Evolutionary conservation across 2,888 invertebrate genomes (phyloP), one percentile per base, ranked within the genome.

Genomic region (Lathronympha strigana): DNA sequence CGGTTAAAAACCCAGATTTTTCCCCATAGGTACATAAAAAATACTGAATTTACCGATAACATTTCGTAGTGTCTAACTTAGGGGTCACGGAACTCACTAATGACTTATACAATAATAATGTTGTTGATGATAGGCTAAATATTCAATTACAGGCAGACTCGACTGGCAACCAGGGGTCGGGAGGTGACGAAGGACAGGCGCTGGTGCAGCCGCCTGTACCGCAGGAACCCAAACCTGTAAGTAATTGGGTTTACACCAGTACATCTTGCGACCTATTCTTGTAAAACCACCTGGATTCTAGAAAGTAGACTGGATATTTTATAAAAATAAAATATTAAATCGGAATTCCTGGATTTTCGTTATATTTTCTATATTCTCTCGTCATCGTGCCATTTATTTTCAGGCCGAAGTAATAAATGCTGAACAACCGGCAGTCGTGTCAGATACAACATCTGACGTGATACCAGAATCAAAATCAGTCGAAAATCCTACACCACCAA

Each of bases 351-450:
- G 25, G 4, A 25, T 25, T 25, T 25, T 25, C 3, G 3, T 25
- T 25, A 25, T 4, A 25, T 25, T 25, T 8, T 31, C 1, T 31
- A 31, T 31, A 31, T 31, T 31, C 8, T 4, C 31, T 4, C 9
- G 4, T 9, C 9, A 31, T 31, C 9, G 9, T 21, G 13, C 13
- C n/a, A n/a, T 45, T 21, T 47, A 53, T 38, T 75, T 75, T 5
- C 69, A 82, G 81, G 73, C 76, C 53, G 79, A 82, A 47, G 53
- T 70, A 67, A 69, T 67, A 45, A 60, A 67, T 57, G 38, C 25
- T n/a, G 60, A 61, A 38, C 38, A 21, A 23, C 13, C 60, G n/a
- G 61, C 50, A 43, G 33, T 28, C 2, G 21, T 31, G 13, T 36
- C 38, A 23, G 50, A 58, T 17, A 43, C 15, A n/a, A 1, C n/a